Evolutionary conservation across 1,140 invertebrate genomes (phyloP).

Genomic region (Maconellicoccus hirsutus): DNA sequence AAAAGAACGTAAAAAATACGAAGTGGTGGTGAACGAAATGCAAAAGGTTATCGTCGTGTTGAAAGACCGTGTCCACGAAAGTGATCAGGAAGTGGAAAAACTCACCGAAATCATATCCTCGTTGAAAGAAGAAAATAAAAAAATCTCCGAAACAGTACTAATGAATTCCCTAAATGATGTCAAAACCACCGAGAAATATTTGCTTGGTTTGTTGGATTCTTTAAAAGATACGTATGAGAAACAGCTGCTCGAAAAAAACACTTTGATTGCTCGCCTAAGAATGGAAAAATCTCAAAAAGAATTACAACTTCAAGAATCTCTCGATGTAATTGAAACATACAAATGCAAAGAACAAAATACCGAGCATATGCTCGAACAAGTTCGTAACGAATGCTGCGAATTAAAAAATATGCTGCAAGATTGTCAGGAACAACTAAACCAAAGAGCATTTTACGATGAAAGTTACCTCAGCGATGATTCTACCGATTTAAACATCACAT

Average conservation of each 20-base stretch:
- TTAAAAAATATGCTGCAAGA: not conserved
- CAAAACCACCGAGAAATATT: not conserved
- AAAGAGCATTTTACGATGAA: not conserved
- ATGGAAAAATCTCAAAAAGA: not conserved
- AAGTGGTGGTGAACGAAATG: not conserved
- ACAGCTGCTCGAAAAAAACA: not conserved
- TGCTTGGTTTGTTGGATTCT: not conserved
- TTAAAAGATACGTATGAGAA: slow-evolving; percentile 3
- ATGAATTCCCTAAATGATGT: not conserved
- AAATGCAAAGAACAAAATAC: slow-evolving; percentile 7
- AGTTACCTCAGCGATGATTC: not conserved
- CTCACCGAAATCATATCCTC: not conserved
- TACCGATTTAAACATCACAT: not conserved
- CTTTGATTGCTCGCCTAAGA: not conserved
- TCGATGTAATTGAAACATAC: not conserved
- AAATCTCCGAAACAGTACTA: not conserved
- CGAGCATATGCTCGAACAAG: not conserved
- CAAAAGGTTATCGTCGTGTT: not conserved
- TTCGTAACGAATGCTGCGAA: not conserved
- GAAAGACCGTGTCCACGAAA: not conserved
- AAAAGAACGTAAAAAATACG: not conserved
- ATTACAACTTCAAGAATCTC: not conserved
- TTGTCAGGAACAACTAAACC: not conserved
- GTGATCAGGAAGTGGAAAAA: not conserved
- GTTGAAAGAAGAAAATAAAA: not conserved